phyloP scores from a whole-genome alignment of 2,888 invertebrate genomes.

The Ectobius pallidus region DNA sequence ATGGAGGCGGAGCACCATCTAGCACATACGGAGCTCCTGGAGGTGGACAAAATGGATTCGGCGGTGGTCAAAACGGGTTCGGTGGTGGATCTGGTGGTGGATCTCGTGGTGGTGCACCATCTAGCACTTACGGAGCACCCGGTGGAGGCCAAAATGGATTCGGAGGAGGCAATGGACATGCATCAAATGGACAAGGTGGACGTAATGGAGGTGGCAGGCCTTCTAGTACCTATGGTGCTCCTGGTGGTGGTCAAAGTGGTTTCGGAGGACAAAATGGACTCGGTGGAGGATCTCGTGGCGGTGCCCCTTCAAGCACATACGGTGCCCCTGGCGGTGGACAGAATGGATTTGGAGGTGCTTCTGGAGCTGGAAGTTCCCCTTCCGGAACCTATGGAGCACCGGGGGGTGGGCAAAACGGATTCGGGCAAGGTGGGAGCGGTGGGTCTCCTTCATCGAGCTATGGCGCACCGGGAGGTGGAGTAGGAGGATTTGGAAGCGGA shows the following conservation, averaged over 20 bases:
- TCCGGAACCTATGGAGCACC: constrained; percentile 40
- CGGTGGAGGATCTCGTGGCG: not conserved
- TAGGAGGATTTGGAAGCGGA: not conserved
- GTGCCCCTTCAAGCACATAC: constrained; percentile 30
- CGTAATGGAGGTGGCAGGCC: constrained; percentile 3
- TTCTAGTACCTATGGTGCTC: constrained; percentile 26
- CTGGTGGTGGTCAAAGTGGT: constrained; percentile 17
- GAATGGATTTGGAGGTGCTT: constrained; percentile 16
- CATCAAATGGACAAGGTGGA: not conserved
- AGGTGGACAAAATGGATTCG: constrained; percentile 24
- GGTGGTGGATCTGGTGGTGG: not conserved
- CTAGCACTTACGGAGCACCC: constrained; percentile 38
- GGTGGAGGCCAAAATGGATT: constrained; percentile 27
- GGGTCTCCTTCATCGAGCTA: constrained; percentile 33
- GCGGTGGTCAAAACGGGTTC: not conserved
- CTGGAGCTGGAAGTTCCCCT: constrained; percentile 21
- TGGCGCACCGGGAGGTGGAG: constrained; percentile 32
- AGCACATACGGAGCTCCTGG: constrained; percentile 37
- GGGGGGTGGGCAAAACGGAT: constrained; percentile 28
- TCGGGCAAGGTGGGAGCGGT: constrained; percentile 16
- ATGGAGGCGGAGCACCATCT: constrained; percentile 27
- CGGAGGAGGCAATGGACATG: no score
- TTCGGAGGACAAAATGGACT: constrained; percentile 23
- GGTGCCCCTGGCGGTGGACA: constrained; percentile 24
- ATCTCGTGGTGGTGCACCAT: constrained; percentile 25